Conservation (phyloP, 2,797 vertebrate genomes). For the Gadopsis marmoratus region DNA sequence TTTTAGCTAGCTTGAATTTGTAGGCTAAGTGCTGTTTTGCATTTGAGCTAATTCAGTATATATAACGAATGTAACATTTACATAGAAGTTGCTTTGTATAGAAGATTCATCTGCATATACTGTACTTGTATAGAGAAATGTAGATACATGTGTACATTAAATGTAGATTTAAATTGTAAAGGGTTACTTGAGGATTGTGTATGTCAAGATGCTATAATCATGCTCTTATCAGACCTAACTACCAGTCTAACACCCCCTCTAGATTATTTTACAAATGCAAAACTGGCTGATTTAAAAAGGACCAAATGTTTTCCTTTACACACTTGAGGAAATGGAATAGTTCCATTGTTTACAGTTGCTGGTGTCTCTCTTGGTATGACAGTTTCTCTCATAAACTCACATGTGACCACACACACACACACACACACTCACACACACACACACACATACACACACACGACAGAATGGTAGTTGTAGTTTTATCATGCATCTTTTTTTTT, state of each 20-base stretch:
- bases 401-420: neutral
- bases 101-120: slow-evolving; percentile 53
- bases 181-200: slow-evolving; percentile 41
- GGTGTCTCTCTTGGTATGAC: slow-evolving; percentile 40
- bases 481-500: slow-evolving; percentile 63
- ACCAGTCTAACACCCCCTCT: slow-evolving; percentile 48
- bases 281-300: slow-evolving; percentile 53
- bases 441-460: slow-evolving; percentile 12
- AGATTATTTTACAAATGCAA: slow-evolving; percentile 44
- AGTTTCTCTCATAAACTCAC: slow-evolving; percentile 32
- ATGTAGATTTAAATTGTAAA: slow-evolving; percentile 64
- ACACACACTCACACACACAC: slow-evolving; percentile 12
- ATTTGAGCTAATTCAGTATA: slow-evolving; percentile 42
- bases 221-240: slow-evolving; percentile 28
- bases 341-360: slow-evolving; percentile 75
- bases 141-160: slow-evolving; percentile 72
- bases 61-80: slow-evolving; percentile 39
- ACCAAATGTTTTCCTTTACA: slow-evolving; percentile 50
- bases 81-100: slow-evolving; percentile 61
- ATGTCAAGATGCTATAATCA: slow-evolving; percentile 49
- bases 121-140: slow-evolving; percentile 62
- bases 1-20: slow-evolving; percentile 21
- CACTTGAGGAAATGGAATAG: slow-evolving; percentile 43
- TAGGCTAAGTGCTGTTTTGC: slow-evolving; percentile 18
- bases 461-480: slow-evolving; percentile 49